Conservation (phyloP, 2,797 vertebrate genomes). For the Rhabdophis nuchalis region DNA sequence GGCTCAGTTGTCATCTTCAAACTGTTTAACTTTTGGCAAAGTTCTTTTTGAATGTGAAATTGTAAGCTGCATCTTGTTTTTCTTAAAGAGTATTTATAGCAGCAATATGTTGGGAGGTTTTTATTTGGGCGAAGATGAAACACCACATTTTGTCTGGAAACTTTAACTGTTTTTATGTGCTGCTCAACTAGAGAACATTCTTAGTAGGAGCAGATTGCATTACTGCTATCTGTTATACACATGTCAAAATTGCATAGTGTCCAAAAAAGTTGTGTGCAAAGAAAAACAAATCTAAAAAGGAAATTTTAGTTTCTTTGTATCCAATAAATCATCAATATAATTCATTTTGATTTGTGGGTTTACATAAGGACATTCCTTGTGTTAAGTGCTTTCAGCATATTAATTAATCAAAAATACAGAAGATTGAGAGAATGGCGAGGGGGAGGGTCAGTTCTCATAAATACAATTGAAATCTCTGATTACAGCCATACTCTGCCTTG, state of each 20-base stretch:
- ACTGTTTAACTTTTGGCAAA: not conserved
- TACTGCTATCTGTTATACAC: conserved; percentile 54
- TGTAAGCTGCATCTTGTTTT: conserved; percentile 24
- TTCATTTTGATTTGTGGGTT: not conserved
- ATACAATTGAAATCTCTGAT: conserved; percentile 22
- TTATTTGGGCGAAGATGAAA: conserved; percentile 40
- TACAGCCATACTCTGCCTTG: not conserved
- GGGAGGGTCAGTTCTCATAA: not conserved
- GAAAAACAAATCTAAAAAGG: not conserved
- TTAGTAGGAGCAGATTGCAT: conserved; percentile 28
- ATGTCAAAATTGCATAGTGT: conserved; percentile 44
- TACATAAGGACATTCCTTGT: not conserved
- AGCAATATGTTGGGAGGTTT: conserved; percentile 12
- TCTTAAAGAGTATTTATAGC: conserved; percentile 23
- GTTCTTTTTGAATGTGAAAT: conserved; percentile 14
- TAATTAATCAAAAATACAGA: not conserved
- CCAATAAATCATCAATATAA: not conserved
- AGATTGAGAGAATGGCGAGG: not conserved
- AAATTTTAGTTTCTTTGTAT: not conserved
- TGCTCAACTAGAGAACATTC: conserved; percentile 42
- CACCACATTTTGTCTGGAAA: conserved; percentile 48
- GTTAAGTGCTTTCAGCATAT: not conserved
- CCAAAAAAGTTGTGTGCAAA: not conserved
- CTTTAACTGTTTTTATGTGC: conserved; percentile 36
- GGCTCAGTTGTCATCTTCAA: conserved; percentile 14